These are phyloP conservation scores for Bicyclus anynana DNA, from an alignment of 1,140 invertebrate genomes.

Conservation along the genomic window DNA sequence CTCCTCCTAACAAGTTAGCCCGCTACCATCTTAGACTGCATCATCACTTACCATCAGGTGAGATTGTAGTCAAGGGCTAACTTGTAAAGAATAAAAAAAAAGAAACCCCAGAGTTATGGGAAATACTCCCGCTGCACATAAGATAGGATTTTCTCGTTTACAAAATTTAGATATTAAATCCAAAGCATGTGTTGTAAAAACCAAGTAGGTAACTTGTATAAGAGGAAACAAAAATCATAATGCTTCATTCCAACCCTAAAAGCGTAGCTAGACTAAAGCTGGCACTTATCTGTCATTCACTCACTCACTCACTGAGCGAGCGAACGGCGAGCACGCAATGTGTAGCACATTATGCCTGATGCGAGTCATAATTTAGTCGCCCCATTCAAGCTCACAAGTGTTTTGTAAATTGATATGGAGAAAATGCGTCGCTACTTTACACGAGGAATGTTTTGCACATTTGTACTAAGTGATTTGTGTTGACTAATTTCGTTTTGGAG, in stretches of 20 bases:
- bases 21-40: no score
- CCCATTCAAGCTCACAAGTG: constrained; percentile 22
- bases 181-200: no score
- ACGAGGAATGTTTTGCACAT: constrained; percentile 14
- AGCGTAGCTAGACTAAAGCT: constrained; percentile 13
- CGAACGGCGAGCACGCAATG: constrained; percentile 15
- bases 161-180: no score
- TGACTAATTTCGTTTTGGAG: constrained; percentile 7
- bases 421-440: constrained; percentile 15
- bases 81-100: no score
- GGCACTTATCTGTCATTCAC: constrained; percentile 22
- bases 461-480: constrained; percentile 10
- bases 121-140: no score
- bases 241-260: constrained; percentile 10
- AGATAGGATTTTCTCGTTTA: no score
- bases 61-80: no score
- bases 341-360: constrained; percentile 18
- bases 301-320: constrained; percentile 13
- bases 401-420: constrained; percentile 23
- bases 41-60: no score
- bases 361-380: constrained; percentile 25
- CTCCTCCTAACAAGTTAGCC: no score
- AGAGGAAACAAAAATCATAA: not conserved
- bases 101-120: no score
- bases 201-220: no score